Evolutionary conservation across 2,797 vertebrate species (phyloP).

Genomic region (Hemitrygon akajei): DNA sequence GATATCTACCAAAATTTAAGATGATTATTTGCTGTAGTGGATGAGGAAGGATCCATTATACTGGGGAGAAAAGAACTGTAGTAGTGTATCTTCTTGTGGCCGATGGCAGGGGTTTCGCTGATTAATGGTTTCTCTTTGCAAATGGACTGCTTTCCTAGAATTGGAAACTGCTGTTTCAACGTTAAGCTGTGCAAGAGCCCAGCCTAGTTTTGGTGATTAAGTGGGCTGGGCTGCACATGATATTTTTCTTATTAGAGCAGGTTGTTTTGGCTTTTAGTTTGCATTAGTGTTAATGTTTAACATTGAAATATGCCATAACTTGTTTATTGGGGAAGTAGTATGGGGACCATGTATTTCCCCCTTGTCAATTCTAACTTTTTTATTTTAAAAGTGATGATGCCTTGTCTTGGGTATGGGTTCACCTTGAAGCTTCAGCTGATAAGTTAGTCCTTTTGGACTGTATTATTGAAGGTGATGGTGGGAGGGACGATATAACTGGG

Average conservation of each 20-base stretch:
- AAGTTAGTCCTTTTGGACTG: background rate
- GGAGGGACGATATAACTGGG: background rate
- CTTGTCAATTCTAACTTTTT: background rate
- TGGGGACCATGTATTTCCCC: background rate
- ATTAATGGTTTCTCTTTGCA: slow-evolving; percentile 32
- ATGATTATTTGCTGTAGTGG: background rate
- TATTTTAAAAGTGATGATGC: background rate
- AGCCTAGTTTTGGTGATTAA: slow-evolving; percentile 14
- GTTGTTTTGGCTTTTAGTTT: background rate
- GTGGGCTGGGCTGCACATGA: background rate
- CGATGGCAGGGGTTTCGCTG: background rate
- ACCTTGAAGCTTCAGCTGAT: background rate
- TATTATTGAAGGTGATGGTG: too few relatives aligned
- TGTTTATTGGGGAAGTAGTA: background rate
- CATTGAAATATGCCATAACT: background rate
- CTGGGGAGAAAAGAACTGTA: too few relatives aligned
- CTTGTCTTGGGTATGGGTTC: background rate
- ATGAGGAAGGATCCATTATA: background rate
- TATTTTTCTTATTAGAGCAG: too few relatives aligned
- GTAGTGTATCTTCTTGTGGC: background rate
- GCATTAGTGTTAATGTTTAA: slow-evolving; percentile 13
- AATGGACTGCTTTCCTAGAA: background rate
- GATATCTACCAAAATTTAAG: background rate
- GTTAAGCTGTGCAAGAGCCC: background rate
- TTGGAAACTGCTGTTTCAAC: background rate